phyloP scores from a whole-genome alignment of 2,888 invertebrate species.

The Dysmachus trigonus region DNA sequence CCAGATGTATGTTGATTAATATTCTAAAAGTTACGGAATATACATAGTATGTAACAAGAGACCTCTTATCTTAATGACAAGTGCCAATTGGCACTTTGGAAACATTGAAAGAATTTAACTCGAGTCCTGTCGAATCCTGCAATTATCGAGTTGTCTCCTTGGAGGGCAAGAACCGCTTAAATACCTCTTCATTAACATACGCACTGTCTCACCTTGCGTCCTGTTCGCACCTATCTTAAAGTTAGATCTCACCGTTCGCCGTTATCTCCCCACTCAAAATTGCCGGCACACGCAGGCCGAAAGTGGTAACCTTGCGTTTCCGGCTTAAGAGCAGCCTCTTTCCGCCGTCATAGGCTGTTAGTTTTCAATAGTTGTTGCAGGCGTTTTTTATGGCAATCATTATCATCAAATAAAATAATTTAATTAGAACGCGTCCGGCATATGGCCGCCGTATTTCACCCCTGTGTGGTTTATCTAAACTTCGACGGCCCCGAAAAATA shows the following conservation, averaged over 20 bases:
- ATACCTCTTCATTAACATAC: background rate
- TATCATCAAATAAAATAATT: slow-evolving; percentile 40
- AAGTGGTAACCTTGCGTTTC: slow-evolving; percentile 41
- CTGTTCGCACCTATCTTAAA: background rate
- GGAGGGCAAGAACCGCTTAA: background rate
- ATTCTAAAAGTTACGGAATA: background rate
- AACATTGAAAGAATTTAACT: background rate
- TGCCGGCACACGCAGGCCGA: slow-evolving; percentile 46
- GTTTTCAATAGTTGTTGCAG: slow-evolving; percentile 32
- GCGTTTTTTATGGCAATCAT: slow-evolving; percentile 30
- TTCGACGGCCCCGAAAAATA: slow-evolving; percentile 23
- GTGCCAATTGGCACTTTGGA: background rate
- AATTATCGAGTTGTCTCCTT: slow-evolving; percentile 27
- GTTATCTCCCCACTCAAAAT: slow-evolving; percentile 29
- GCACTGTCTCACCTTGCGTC: background rate
- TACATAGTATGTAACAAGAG: background rate
- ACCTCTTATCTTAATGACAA: background rate
- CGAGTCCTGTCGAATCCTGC: background rate
- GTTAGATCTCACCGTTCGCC: slow-evolving; percentile 6
- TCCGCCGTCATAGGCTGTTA: slow-evolving; percentile 29
- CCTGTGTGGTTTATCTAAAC: slow-evolving; percentile 18
- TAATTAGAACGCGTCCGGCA: slow-evolving; percentile 33
- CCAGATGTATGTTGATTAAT: too few relatives aligned
- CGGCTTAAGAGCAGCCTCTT: slow-evolving; percentile 25
- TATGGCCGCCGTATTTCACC: background rate